A percentile compares a stretch with the other conserved stretches of the same genome.
Conservation (phyloP, 2,797 vertebrate species). For the Pagetopsis macropterus region DNA sequence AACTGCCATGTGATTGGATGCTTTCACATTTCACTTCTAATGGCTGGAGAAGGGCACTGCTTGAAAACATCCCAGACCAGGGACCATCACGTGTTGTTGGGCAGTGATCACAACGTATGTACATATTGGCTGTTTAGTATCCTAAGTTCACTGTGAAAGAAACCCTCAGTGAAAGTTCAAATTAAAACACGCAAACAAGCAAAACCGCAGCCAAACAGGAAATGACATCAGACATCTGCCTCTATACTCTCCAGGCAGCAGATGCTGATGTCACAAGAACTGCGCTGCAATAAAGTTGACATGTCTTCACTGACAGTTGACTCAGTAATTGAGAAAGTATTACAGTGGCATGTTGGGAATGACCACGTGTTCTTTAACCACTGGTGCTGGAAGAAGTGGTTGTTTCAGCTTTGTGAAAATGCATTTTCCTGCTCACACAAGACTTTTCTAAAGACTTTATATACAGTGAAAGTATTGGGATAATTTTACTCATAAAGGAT, state of each 20-base stretch:
- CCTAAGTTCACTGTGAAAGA: neutral
- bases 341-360: neutral
- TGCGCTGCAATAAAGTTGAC: neutral
- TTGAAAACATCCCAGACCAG: neutral
- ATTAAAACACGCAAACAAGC: neutral
- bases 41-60: neutral
- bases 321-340: neutral
- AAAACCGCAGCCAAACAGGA: neutral
- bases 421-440: too few species aligned
- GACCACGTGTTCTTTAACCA: neutral
- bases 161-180: neutral
- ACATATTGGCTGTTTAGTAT: neutral
- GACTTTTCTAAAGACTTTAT: too few species aligned
- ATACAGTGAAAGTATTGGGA: too few species aligned
- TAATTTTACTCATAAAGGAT: too few species aligned
- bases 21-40: neutral
- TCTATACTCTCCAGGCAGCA: constrained; percentile 4
- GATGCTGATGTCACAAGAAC: neutral
- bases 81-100: neutral
- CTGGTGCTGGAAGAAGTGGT: too few species aligned
- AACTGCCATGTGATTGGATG: constrained; percentile 41
- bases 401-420: too few species aligned
- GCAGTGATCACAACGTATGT: neutral
- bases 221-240: neutral
- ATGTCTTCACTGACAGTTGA: neutral